Conservation (phyloP, 1,140 invertebrate genomes). For the Nautilus pompilius region DNA sequence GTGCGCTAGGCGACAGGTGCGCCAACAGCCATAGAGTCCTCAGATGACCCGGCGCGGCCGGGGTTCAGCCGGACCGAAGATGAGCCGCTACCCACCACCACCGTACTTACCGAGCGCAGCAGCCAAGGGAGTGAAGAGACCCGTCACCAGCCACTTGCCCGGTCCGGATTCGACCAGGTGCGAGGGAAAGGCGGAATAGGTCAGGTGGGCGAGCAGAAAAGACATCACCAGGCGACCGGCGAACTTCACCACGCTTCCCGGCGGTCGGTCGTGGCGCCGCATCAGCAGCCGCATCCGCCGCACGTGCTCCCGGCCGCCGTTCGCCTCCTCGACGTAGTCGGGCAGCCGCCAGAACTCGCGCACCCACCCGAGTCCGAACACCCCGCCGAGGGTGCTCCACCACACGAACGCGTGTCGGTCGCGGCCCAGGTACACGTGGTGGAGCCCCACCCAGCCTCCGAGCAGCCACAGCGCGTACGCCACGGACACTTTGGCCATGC, state of each 20-base stretch:
- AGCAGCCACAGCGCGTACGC: conserved; percentile 83
- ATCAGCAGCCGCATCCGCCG: conserved; percentile 66
- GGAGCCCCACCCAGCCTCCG: conserved; percentile 81
- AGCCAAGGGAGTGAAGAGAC: conserved; percentile 63
- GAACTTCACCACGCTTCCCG: conserved; percentile 74
- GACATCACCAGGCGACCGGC: conserved; percentile 73
- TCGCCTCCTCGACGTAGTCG: conserved; percentile 82
- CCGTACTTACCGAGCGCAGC: conserved; percentile 70
- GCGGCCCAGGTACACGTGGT: conserved; percentile 85
- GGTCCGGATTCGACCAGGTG: conserved; percentile 27
- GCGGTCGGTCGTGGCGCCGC: conserved; percentile 70
- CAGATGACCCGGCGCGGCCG: no score
- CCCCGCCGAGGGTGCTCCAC: conserved; percentile 82
- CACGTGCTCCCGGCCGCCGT: conserved; percentile 72
- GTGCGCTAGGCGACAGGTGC: no score
- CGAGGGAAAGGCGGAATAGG: conserved; percentile 73
- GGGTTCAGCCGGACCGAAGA: no score
- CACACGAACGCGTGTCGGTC: conserved; percentile 89
- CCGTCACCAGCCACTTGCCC: conserved; percentile 11
- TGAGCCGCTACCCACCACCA: no score
- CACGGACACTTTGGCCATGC: conserved; percentile 63
- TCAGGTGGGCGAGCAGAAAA: conserved; percentile 75
- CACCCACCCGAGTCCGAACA: conserved; percentile 80
- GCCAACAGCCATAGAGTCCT: no score
- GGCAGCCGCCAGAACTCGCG: conserved; percentile 82